These are phyloP conservation scores for Scaptomyza caliginosa DNA, from an alignment of 2,888 invertebrate genomes.

Conservation along the genomic window DNA sequence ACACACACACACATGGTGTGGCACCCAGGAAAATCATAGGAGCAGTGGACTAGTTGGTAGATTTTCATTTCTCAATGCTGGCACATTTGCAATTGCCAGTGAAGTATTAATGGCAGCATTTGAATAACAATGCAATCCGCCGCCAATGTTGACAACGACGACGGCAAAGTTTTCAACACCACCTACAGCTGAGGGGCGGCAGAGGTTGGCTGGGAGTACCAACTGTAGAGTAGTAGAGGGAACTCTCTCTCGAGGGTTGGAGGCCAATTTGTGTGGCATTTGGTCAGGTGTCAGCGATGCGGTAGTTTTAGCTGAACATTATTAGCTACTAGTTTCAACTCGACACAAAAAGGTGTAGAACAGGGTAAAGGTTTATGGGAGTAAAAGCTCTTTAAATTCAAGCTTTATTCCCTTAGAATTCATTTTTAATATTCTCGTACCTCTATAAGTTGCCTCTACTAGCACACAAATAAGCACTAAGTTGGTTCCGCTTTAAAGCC, in stretches of 20 bases:
- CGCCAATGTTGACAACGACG: conserved; percentile 18
- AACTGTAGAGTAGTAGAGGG: conserved; percentile 11
- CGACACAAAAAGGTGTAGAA: too few species aligned
- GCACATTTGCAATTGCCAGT: conserved; percentile 68
- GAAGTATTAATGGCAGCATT: conserved; percentile 77
- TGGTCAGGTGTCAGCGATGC: conserved; percentile 38
- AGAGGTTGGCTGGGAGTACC: conserved; percentile 4
- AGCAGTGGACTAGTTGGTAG: conserved; percentile 8
- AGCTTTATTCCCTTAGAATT: too few species aligned
- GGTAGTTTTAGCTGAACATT: conserved; percentile 3
- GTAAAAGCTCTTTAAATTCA: too few species aligned
- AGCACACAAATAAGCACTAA: background rate
- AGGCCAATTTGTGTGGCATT: conserved; percentile 52
- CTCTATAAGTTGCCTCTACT: background rate
- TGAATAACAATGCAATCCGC: conserved; percentile 68
- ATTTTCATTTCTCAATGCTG: conserved; percentile 15
- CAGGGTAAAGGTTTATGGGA: too few species aligned
- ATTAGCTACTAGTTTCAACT: conserved; percentile 13
- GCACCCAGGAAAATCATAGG: conserved; percentile 12
- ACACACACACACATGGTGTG: conserved; percentile 19
- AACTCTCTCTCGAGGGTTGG: background rate
- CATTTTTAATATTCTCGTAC: background rate
- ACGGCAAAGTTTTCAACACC: conserved; percentile 36
- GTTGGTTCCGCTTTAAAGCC: conserved; percentile 3
- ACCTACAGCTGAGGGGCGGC: background rate